A percentile compares a stretch with the other conserved stretches of the same genome.
These are phyloP conservation scores for Fragum fragum DNA, from an alignment of 2,888 invertebrate genomes.

Conservation along the genomic window DNA sequence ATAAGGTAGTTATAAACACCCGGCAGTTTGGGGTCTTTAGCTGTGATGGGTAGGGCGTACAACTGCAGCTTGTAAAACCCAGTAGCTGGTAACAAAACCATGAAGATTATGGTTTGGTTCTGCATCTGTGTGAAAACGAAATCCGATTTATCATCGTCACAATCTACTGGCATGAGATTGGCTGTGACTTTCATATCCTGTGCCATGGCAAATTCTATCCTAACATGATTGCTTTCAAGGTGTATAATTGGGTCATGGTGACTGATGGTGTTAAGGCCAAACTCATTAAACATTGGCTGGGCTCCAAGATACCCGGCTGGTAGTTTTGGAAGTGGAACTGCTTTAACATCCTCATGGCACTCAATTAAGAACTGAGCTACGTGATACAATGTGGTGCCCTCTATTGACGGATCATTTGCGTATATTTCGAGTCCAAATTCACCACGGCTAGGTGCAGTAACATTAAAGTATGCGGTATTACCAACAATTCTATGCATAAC, in stretches of 20 bases:
- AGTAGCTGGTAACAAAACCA: conserved; percentile 79
- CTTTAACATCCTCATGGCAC: conserved; percentile 83
- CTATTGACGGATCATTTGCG: conserved; percentile 85
- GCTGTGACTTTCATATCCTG: conserved; percentile 85
- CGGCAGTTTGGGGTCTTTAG: conserved; percentile 85
- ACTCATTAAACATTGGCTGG: conserved; percentile 85
- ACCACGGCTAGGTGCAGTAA: conserved; percentile 84
- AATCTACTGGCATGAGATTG: conserved; percentile 85
- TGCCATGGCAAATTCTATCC: conserved; percentile 78
- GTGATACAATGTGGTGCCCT: conserved; percentile 86
- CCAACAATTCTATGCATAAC: conserved; percentile 85
- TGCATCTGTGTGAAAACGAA: conserved; percentile 82
- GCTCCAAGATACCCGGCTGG: conserved; percentile 86
- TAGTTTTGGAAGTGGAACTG: conserved; percentile 84
- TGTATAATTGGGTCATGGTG: conserved; percentile 86
- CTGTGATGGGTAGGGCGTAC: conserved; percentile 84
- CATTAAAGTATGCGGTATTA: conserved; percentile 85
- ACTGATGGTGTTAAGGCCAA: conserved; percentile 81
- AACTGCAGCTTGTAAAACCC: conserved; percentile 87
- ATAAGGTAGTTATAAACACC: conserved; percentile 87
- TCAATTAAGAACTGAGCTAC: conserved; percentile 85
- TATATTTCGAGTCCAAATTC: conserved; percentile 86
- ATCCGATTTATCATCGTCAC: conserved; percentile 81
- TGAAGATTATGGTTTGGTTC: conserved; percentile 78
- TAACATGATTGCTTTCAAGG: conserved; percentile 81